These are phyloP conservation scores for Boloria selene DNA, from an alignment of 2,888 invertebrate species.

Conservation along the genomic window DNA sequence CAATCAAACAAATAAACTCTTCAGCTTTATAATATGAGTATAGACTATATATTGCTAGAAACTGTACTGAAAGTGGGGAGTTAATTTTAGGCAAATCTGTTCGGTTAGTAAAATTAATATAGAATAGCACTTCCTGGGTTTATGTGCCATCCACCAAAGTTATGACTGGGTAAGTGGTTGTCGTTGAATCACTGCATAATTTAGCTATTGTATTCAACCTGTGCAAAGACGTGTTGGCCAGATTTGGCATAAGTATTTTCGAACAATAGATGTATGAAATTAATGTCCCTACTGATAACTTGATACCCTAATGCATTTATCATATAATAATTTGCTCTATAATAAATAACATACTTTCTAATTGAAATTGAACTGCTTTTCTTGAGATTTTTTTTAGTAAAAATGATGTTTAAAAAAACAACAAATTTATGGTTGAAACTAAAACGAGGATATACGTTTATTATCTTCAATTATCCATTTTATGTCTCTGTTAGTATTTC, in stretches of 20 bases:
- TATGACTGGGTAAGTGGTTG: constrained; percentile 37
- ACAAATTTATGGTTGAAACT: not conserved
- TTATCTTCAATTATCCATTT: constrained; percentile 2
- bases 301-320: constrained; percentile 24
- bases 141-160: constrained; percentile 19
- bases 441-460: constrained; percentile 6
- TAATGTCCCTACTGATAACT: constrained; percentile 37
- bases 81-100: not conserved
- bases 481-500: constrained; percentile 6
- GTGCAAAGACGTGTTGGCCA: constrained; percentile 41
- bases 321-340: constrained; percentile 18
- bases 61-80: not conserved
- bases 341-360: constrained; percentile 5
- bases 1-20: no score
- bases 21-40: no score
- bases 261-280: constrained; percentile 41
- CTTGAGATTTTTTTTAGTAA: not conserved
- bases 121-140: constrained; percentile 21
- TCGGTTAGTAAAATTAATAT: not conserved
- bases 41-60: no score
- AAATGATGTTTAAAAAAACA: not conserved
- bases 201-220: constrained; percentile 49
- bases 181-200: constrained; percentile 48
- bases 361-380: constrained; percentile 5
- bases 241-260: constrained; percentile 40